Evolutionary conservation across 2,113 vertebrate genomes (phyloP), one percentile per base, ranked within the genome.

Genomic region (Gallinago media): DNA sequence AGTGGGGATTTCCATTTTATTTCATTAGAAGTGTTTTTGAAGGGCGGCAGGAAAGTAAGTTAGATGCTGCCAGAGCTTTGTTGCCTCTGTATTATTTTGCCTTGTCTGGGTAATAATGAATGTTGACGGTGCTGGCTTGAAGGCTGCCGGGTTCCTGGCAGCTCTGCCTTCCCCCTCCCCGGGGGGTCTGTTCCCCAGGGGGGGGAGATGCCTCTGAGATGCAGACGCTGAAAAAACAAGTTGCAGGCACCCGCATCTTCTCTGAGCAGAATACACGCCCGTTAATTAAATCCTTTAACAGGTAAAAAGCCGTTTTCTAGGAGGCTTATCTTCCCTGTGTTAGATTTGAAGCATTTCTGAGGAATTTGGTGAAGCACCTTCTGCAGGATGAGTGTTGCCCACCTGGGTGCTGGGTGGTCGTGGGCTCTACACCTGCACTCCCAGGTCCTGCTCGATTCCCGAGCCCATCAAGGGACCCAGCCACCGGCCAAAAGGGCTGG

Each of bases 91-190:
- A 3, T 74, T 58, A 58, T 59, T 70, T 32, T 88, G 63, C 75
- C 54, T 66, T 36, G 54, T 87, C 81, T 88, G 61, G 1, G 12
- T 50, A 34, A 34, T 61, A 68, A 73, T 89, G 52, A 40, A 44
- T 14, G 22, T 26, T 82, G 76, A 29, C 2, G 20, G 63, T 46
- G 38, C 71, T 82, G 22, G 12, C 66, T 78, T 9, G 52, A 54
- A 78, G 85, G 52, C 92, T 78, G 87, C 88, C 67, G 38, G 63
- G 25, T 59, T 92, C 65, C 72, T 90, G 84, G 87, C 82, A 73
- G 76, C 79, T 66, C 72, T 18, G 31, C 86, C 36, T 20, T 63
- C n/a, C 13, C 10, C 4, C 55, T 71, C 66, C 85, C 58, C 18
- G 63, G 55, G 47, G 47, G 6, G n/a, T 38, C 68, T 22, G 27